Percentiles rank a stretch among this genome's conserved stretches.
Evolutionary conservation across 2,888 invertebrate genomes (phyloP).

Genomic region (Vannuccia rotundouncinata): DNA sequence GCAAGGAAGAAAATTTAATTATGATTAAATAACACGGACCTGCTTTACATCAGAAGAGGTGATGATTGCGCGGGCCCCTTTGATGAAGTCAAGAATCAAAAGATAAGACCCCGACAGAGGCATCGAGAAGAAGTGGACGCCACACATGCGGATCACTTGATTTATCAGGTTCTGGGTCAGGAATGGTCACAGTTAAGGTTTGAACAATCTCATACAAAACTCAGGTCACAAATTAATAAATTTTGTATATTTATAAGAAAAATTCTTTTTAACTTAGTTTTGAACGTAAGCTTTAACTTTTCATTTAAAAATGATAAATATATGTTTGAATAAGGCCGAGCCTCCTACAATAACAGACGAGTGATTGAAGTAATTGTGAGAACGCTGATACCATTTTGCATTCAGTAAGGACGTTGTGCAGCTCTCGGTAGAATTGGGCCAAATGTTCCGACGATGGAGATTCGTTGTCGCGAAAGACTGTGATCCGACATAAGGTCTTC

Average conservation of each 20-base stretch:
- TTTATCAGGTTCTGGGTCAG: conserved; percentile 64
- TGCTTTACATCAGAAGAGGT: conserved; percentile 66
- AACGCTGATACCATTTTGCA: neutral
- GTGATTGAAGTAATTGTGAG: no score
- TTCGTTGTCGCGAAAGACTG: conserved; percentile 73
- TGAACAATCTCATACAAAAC: no score
- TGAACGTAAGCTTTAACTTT: no score
- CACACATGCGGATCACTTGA: conserved; percentile 70
- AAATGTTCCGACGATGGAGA: conserved; percentile 67
- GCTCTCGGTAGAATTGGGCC: conserved; percentile 75
- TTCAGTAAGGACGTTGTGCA: conserved; percentile 65
- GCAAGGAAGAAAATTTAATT: no score
- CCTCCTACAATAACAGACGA: no score
- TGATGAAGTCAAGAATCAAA: conserved; percentile 77
- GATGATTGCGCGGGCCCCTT: conserved; percentile 78
- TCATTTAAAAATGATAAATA: no score
- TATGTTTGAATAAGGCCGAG: no score
- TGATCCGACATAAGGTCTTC: conserved; percentile 71
- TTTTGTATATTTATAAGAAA: no score
- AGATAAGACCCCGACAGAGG: conserved; percentile 81
- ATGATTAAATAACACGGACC: conserved; percentile 49
- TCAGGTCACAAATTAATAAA: no score
- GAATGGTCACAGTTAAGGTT: neutral
- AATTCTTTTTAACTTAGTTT: no score
- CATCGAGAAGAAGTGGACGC: conserved; percentile 75